These are phyloP conservation scores for Tetragnatha montana DNA, from an alignment of 2,888 invertebrate genomes.

Conservation along the genomic window DNA sequence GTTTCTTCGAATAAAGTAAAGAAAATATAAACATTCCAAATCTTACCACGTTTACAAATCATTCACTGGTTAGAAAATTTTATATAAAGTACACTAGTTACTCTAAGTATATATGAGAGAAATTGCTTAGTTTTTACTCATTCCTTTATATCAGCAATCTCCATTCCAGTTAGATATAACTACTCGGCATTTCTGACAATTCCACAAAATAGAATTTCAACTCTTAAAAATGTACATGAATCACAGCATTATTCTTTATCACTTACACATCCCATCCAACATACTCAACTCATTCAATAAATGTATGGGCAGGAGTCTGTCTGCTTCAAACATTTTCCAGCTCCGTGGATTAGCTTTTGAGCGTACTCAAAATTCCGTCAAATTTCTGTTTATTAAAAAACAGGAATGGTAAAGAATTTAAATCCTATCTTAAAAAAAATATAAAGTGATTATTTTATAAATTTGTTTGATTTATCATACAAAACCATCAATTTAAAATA, in stretches of 20 bases:
- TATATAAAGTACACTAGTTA: constrained; percentile 44
- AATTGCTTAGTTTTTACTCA: constrained; percentile 28
- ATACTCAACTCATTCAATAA: no score
- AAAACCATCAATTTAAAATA: no score
- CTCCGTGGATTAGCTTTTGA: no score
- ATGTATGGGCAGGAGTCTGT: no score
- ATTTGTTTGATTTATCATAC: no score
- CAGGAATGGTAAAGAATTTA: no score
- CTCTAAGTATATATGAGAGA: constrained; percentile 33
- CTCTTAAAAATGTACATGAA: constrained; percentile 31
- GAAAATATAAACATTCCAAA: constrained; percentile 10
- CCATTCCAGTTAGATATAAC: not conserved
- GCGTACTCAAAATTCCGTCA: no score
- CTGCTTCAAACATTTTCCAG: no score
- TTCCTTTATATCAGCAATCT: constrained; percentile 9
- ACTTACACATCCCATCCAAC: not conserved
- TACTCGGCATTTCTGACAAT: constrained; percentile 1
- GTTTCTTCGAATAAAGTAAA: not conserved
- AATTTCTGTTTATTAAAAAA: no score
- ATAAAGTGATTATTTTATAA: no score
- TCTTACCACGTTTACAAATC: constrained; percentile 56
- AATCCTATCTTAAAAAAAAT: no score
- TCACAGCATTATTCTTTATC: constrained; percentile 31
- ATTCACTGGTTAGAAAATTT: constrained; percentile 38
- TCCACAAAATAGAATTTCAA: constrained; percentile 39